These are phyloP conservation scores for Chunga burmeisteri DNA, from an alignment of 2,113 vertebrate genomes.

Conservation along the genomic window DNA sequence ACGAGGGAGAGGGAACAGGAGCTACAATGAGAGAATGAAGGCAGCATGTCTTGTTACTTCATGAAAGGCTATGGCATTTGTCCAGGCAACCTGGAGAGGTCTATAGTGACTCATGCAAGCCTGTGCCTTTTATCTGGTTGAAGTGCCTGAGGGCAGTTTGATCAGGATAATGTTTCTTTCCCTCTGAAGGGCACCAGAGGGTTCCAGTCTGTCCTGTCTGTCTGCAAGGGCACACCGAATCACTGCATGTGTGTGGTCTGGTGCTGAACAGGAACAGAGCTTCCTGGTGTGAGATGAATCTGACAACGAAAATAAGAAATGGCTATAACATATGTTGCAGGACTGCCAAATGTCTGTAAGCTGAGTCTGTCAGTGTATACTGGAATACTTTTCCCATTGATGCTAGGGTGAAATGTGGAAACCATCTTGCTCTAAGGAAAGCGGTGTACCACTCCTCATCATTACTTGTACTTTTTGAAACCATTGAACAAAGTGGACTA, in stretches of 20 bases:
- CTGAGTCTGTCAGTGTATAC: neutral
- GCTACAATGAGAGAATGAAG: neutral
- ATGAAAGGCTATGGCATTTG: neutral
- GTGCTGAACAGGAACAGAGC: neutral
- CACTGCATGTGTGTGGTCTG: neutral
- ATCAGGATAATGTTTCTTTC: neutral
- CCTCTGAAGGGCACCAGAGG: neutral
- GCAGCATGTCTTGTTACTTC: neutral
- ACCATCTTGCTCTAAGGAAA: neutral
- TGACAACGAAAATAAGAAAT: neutral
- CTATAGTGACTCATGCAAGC: neutral
- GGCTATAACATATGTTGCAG: neutral
- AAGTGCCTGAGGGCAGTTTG: neutral
- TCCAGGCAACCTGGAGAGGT: neutral
- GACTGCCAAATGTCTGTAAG: neutral
- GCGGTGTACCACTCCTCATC: neutral
- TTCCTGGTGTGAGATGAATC: neutral
- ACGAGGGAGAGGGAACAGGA: neutral
- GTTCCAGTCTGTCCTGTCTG: neutral
- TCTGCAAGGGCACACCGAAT: neutral
- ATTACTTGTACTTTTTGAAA: neutral
- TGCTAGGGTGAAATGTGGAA: neutral
- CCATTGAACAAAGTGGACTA: too few species aligned
- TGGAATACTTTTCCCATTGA: neutral
- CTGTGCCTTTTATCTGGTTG: neutral